Base-by-base conservation (phyloP, 2,797 vertebrate species). In the Danio jaintianensis region DNA sequence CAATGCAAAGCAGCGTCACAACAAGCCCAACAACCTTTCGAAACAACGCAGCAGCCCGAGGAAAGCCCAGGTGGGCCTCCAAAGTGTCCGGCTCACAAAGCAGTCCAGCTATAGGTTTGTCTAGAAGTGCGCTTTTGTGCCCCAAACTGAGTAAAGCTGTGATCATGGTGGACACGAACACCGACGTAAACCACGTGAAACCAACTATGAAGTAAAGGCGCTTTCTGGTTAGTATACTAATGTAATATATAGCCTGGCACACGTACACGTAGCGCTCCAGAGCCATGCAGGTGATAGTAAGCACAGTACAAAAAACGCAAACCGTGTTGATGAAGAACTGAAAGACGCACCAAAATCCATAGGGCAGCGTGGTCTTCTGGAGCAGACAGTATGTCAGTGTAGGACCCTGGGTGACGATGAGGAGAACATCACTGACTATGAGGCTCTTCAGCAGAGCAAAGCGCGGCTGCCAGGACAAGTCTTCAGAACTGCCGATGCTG, bases 251-350 rank as follows among this genome's bases (percentile, higher is more conserved):
- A 59, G 89, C 86, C 7, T 88, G 87, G 64, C 91, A 93, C 53
- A 93, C 86, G 53, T 89, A 92, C 67, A 93, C 4, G 80, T 93
- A 92, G 22, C 90, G 89, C 86, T 92, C 92, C 64, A 93, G 47
- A 0, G 91, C 90, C 91, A 93, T 92, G 83, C 84, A 88, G 11
- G 89, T 91, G 84, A 93, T 86, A 36, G 87, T 91, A 38, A 87
- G 7, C 0, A 93, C 75, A n/a, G 88, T 87, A 78, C 76, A 87
- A 74, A 90, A 89, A 8, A 91, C 50, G 48, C 84, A 85, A 3
- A 56, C 6, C 6, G 77, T 79, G 6, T 89, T 86, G 6, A 85
- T 9, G 13, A 90, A 88, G 82, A 85, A 90, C 84, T 92, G 91
- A 1, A 56, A 3, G 18, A 88, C 42, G 71, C 92, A 93, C 89